Percentiles rank a stretch among this genome's conserved stretches.
Conservation (phyloP, 2,888 invertebrate genomes). For the Aphidius colemani region DNA sequence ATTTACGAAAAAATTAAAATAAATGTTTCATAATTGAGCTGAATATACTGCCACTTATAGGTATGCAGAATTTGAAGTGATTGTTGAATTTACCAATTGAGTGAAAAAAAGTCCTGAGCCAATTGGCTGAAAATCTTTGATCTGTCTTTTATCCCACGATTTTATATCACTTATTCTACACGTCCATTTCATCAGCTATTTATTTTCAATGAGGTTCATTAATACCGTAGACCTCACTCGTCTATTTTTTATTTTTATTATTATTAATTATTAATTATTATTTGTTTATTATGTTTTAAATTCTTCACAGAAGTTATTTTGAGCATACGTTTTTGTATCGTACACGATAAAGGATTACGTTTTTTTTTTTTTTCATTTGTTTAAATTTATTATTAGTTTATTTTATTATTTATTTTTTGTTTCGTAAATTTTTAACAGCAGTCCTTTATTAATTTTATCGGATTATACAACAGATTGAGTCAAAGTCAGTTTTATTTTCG, state of each 20-base stretch:
- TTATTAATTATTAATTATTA: conserved; percentile 14
- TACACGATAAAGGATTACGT: conserved; percentile 39
- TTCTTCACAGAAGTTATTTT: conserved; percentile 35
- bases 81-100: conserved; percentile 10
- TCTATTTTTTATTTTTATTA: conserved; percentile 14
- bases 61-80: conserved; percentile 20
- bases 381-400: conserved; percentile 28
- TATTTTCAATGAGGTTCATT: conserved; percentile 15
- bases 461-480: conserved; percentile 21
- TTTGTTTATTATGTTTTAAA: conserved; percentile 28
- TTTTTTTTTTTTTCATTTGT: conserved; percentile 36
- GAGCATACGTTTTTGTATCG: conserved; percentile 34
- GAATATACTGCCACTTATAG: conserved; percentile 8
- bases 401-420: conserved; percentile 14
- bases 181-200: conserved; percentile 5
- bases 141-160: conserved; percentile 11
- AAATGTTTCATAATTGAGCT: conserved; percentile 20
- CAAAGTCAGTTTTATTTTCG: neutral
- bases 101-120: conserved; percentile 7
- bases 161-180: conserved; percentile 10
- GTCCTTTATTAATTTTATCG: conserved; percentile 6
- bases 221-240: conserved; percentile 1
- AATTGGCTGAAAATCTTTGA: conserved; percentile 16
- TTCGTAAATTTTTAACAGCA: conserved; percentile 15
- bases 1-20: neutral